Evolutionary conservation across 2,888 invertebrate species (phyloP).

Genomic region (Petrolisthes cinctipes): DNA sequence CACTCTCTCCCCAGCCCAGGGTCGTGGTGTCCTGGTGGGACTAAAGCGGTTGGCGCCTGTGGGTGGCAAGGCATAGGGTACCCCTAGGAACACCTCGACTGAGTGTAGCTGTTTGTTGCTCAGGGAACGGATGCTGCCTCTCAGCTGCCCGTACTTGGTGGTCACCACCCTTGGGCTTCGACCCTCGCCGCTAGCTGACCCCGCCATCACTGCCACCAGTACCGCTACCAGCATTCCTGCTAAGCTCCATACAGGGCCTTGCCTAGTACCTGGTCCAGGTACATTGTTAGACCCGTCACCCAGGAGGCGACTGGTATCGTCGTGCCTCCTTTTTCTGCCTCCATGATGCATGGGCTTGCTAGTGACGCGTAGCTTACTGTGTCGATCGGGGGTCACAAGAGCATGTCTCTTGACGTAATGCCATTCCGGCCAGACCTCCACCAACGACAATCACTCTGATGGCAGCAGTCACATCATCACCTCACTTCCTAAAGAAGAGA

Average conservation of each 20-base stretch:
- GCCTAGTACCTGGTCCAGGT: neutral
- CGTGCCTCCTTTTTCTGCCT: neutral
- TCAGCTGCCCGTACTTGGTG: slow-evolving; percentile 89
- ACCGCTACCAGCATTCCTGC: slow-evolving; percentile 1
- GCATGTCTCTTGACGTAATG: neutral
- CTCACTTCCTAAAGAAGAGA: neutral
- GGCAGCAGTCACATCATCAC: neutral
- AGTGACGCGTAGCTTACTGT: neutral
- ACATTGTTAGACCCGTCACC: neutral
- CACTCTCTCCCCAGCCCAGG: slow-evolving; percentile 69
- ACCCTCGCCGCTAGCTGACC: slow-evolving; percentile 81
- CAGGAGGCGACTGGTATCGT: neutral
- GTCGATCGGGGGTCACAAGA: neutral
- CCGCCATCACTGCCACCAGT: slow-evolving; percentile 65
- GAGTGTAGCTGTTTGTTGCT: slow-evolving; percentile 75
- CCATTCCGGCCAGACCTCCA: neutral
- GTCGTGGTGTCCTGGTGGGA: slow-evolving; percentile 70
- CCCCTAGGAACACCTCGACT: slow-evolving; percentile 92
- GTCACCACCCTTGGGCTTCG: slow-evolving; percentile 84
- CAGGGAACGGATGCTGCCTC: slow-evolving; percentile 76
- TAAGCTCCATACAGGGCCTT: neutral
- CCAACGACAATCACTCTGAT: neutral
- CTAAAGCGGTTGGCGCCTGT: slow-evolving; percentile 76
- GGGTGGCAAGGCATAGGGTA: slow-evolving; percentile 93
- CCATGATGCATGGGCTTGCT: slow-evolving; percentile 2